Conservation (phyloP, 2,888 invertebrate genomes). For the Augochlorella aurata region DNA sequence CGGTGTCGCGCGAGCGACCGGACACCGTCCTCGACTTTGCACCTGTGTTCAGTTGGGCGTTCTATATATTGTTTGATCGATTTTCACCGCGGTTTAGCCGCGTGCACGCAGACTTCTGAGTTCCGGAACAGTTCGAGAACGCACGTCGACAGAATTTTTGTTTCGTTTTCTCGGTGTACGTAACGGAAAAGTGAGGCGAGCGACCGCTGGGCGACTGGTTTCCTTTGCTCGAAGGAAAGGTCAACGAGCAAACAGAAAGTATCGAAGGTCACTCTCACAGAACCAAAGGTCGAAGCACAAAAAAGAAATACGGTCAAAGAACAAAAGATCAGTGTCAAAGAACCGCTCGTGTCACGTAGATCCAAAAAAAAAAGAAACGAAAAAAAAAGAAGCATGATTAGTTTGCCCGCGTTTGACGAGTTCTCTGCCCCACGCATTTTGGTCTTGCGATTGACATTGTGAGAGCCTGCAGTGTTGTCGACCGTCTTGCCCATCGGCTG, state of each 20-base stretch:
- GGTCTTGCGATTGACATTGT: conserved; percentile 34
- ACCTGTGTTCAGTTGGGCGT: conserved; percentile 13
- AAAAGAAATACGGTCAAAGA: too few relatives aligned
- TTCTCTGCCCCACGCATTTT: conserved; percentile 41
- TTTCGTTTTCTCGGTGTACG: conserved; percentile 26
- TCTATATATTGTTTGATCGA: background rate
- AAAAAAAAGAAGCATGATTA: conserved; percentile 45
- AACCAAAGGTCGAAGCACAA: background rate
- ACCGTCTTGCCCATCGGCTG: conserved; percentile 1
- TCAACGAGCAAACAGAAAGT: background rate
- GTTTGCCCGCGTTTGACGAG: conserved; percentile 30
- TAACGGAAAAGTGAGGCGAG: conserved; percentile 19
- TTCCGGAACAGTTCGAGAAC: background rate
- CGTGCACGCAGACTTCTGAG: conserved; percentile 36
- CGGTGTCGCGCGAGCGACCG: conserved; percentile 19
- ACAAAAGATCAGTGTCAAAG: too few relatives aligned
- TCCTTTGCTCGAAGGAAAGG: background rate
- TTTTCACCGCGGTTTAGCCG: conserved; percentile 1
- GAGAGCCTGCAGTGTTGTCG: conserved; percentile 38
- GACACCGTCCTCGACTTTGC: conserved; percentile 30
- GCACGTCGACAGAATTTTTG: background rate
- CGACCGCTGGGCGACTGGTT: background rate
- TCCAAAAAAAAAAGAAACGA: background rate
- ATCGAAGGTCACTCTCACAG: too few relatives aligned
- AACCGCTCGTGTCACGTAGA: background rate